phyloP scores from a whole-genome alignment of 1,140 invertebrate species.

The Gonatopus flavifemur region DNA sequence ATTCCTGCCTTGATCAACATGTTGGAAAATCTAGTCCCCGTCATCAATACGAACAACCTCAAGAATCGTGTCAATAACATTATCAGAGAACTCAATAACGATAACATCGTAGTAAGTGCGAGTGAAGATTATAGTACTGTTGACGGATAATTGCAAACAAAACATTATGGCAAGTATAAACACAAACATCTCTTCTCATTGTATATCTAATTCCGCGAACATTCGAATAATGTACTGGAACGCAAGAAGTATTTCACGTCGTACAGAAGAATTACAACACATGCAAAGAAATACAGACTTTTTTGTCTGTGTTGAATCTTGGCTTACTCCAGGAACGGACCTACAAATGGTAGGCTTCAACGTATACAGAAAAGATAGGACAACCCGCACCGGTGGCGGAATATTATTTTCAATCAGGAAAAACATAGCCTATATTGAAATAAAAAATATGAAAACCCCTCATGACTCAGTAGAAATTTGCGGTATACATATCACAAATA shows the following conservation, averaged over 20 bases:
- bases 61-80: background rate
- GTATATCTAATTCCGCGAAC: too few relatives aligned
- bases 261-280: background rate
- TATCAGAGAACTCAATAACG: background rate
- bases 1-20: background rate
- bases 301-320: conserved; percentile 2
- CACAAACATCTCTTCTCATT: background rate
- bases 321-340: background rate
- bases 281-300: conserved; percentile 6
- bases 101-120: background rate
- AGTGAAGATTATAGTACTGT: background rate
- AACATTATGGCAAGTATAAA: background rate
- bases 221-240: conserved; percentile 2
- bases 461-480: background rate
- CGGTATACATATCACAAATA: background rate
- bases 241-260: background rate
- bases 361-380: background rate
- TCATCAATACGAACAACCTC: background rate
- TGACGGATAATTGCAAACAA: background rate
- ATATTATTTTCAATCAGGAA: background rate
- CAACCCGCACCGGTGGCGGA: background rate
- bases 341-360: background rate
- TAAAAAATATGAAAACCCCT: background rate
- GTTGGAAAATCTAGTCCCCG: background rate
- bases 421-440: background rate